A percentile compares a stretch with the other conserved stretches of the same genome.
These are phyloP conservation scores for Amblyraja radiata DNA, from an alignment of 2,797 vertebrate genomes.

Conservation along the genomic window DNA sequence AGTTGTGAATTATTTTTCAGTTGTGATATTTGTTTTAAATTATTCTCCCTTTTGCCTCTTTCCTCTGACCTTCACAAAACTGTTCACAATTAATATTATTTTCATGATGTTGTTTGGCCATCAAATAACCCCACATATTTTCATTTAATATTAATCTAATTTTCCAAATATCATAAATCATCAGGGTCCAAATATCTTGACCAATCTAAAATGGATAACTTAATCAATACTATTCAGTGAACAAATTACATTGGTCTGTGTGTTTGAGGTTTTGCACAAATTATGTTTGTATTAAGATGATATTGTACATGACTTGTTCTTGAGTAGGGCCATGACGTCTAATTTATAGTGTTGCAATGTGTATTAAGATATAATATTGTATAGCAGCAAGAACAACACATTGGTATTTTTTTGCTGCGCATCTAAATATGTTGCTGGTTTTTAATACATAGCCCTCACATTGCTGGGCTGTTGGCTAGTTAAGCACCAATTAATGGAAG, in stretches of 20 bases:
- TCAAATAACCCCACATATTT: background rate
- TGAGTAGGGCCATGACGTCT: too few relatives aligned
- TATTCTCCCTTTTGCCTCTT: background rate
- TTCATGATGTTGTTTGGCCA: background rate
- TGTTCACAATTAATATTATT: background rate
- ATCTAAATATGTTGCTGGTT: background rate
- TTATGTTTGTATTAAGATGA: background rate
- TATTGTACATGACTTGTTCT: too few relatives aligned
- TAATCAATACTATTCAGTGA: background rate
- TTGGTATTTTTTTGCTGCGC: background rate
- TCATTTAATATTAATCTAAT: background rate
- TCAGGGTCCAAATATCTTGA: background rate
- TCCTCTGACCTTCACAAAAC: background rate
- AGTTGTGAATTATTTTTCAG: background rate
- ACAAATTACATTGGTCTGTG: background rate
- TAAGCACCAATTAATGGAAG: background rate
- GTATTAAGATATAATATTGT: background rate
- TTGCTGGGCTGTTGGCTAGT: background rate
- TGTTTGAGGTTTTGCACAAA: background rate
- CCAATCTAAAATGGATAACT: background rate
- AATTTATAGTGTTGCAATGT: too few relatives aligned
- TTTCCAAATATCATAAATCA: background rate
- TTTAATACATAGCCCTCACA: background rate
- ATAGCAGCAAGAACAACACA: background rate
- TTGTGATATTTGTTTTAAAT: background rate